A percentile compares a stretch with the other conserved stretches of the same genome.
Conservation (phyloP, 2,888 invertebrate genomes). For the Orthosia cruda region DNA sequence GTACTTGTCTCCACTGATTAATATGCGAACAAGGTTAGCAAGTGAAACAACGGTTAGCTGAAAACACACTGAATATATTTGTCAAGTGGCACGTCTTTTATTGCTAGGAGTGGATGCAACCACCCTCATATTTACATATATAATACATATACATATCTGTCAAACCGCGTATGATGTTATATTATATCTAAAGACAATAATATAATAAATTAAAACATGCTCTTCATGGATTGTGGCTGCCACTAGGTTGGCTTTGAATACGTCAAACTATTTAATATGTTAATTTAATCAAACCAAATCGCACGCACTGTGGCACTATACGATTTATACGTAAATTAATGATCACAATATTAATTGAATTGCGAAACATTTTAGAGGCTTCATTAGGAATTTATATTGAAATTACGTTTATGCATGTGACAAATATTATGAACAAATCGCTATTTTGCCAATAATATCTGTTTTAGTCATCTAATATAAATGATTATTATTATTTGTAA, state of each 20-base stretch:
- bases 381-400: slow-evolving; percentile 25
- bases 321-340: slow-evolving; percentile 52
- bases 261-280: slow-evolving; percentile 59
- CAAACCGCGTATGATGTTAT: too few relatives aligned
- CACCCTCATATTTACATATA: too few relatives aligned
- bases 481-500: too few relatives aligned
- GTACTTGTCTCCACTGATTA: too few relatives aligned
- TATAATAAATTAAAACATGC: neutral
- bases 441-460: neutral
- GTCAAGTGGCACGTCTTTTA: too few relatives aligned
- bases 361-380: slow-evolving; percentile 8
- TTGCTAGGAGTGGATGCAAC: too few relatives aligned
- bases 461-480: too few relatives aligned
- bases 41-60: too few relatives aligned
- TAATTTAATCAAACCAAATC: slow-evolving; percentile 67
- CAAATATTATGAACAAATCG: neutral
- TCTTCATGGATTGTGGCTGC: slow-evolving; percentile 23
- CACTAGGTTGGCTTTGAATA: slow-evolving; percentile 25
- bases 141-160: too few relatives aligned
- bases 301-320: slow-evolving; percentile 40
- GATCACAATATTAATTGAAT: slow-evolving; percentile 28
- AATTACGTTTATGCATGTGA: slow-evolving; percentile 7
- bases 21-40: too few relatives aligned
- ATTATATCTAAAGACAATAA: too few relatives aligned
- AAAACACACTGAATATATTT: too few relatives aligned